Base-by-base conservation (phyloP, 2,113 vertebrate genomes). In the Leucopternis melanops region DNA sequence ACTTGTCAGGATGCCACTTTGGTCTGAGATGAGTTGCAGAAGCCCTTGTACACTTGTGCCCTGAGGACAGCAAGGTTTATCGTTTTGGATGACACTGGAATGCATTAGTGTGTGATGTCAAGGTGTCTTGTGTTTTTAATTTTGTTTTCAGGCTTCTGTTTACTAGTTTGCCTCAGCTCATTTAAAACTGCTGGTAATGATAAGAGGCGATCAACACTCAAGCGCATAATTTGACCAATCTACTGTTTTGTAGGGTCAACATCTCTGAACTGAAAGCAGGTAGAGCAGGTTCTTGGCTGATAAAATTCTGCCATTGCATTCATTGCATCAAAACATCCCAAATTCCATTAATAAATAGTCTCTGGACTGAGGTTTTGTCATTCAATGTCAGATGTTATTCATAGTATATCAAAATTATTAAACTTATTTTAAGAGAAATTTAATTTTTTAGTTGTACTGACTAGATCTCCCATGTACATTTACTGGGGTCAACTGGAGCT, bases 51-150 rank as follows among this genome's bases (percentile, higher is more conserved):
- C 42, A n/a, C n/a, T 63, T 63, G 88, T 93, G 87, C 97, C 97
- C 96, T 88, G 34, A 12, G 97, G 97, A 89, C 70, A 97, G 71
- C 79, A 77, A 86, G 86, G 73, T 80, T 94, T 93, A 90, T 55
- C 1, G 3, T 94, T 93, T 95, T 85, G 38, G 85, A 86, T 96
- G 96, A 97, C 86, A 87, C 52, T 84, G 97, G 96, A 97, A 96
- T 97, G 96, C 88, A 90, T 94, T 94, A 78, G 58, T 90, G 90
- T 87, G 50, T 82, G 84, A 54, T 97, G 77, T 96, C 78, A 94
- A 81, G 88, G 19, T 95, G 50, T 74, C 70, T 70, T 70, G 86
- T 89, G 79, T 10, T 91, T 92, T 93, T 57, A n/a, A 16, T 75
- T 97, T 94, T 81, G 85, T 20, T 94, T 85, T 86, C 11, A 22